Evolutionary conservation across 1,140 invertebrate species (phyloP).

Genomic region (Gerris buenoi): DNA sequence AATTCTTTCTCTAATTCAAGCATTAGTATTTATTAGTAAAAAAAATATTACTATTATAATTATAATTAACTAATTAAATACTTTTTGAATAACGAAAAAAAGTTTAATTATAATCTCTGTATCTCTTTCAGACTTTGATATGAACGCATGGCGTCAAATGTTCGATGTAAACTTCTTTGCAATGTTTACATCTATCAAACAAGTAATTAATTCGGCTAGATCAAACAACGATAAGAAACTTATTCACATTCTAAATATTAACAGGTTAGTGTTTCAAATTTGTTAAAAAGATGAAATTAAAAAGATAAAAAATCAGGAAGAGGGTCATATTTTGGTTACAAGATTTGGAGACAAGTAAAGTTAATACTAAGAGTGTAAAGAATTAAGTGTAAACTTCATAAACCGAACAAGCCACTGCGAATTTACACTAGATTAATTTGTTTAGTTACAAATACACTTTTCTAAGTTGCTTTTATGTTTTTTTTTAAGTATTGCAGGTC

Average conservation of each 20-base stretch:
- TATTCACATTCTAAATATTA: background rate
- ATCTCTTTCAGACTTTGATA: background rate
- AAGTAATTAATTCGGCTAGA: background rate
- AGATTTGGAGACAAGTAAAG: no score
- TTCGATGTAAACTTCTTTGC: background rate
- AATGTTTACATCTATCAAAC: background rate
- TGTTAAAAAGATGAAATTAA: no score
- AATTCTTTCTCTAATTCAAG: no score
- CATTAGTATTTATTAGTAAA: no score
- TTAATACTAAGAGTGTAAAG: no score
- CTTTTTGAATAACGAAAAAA: background rate
- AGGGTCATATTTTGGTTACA: no score
- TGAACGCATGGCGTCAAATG: background rate
- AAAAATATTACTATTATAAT: no score
- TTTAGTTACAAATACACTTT: background rate
- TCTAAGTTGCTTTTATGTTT: background rate
- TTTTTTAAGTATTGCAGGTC: background rate
- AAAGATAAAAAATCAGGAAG: no score
- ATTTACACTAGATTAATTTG: no score
- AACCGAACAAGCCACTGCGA: no score
- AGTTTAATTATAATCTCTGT: background rate
- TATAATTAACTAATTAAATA: background rate
- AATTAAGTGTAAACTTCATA: background rate
- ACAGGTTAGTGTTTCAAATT: background rate
- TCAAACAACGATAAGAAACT: background rate